Evolutionary conservation across 2,113 vertebrate genomes (phyloP).

Genomic region (Syngnathus floridae): DNA sequence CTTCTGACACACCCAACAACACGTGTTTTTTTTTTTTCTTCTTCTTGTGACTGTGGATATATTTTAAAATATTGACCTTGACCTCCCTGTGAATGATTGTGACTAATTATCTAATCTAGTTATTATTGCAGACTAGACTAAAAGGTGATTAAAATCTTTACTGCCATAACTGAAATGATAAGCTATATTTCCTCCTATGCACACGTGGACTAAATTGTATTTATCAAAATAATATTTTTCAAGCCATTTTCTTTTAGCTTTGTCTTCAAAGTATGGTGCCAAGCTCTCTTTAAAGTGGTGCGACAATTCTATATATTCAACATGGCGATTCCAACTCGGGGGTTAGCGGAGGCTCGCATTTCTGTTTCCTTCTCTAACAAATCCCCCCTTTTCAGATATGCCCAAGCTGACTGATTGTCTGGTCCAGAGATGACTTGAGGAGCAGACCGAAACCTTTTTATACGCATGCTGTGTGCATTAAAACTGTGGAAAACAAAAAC

Average conservation of each 20-base stretch:
- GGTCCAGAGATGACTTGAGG: constrained; percentile 28
- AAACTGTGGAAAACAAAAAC: background rate
- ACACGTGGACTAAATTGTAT: background rate
- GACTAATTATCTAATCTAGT: background rate
- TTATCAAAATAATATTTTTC: background rate
- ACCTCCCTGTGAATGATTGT: background rate
- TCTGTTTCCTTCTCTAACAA: constrained; percentile 50
- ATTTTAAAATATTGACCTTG: background rate
- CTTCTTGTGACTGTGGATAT: background rate
- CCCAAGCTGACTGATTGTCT: constrained; percentile 40
- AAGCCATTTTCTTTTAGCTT: background rate
- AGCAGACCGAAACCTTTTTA: constrained; percentile 24
- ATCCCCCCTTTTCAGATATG: constrained; percentile 65
- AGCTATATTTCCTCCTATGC: background rate
- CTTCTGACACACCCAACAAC: background rate
- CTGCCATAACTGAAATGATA: background rate
- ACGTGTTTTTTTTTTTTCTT: background rate
- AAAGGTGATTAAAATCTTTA: background rate
- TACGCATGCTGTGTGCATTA: background rate
- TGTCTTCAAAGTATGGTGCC: no score
- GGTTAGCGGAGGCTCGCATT: background rate
- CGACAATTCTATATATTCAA: background rate
- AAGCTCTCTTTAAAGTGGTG: no score
- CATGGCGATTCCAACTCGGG: background rate
- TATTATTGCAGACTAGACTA: background rate